Base-by-base conservation (phyloP, 2,113 vertebrate species). In the Paralichthys olivaceus region DNA sequence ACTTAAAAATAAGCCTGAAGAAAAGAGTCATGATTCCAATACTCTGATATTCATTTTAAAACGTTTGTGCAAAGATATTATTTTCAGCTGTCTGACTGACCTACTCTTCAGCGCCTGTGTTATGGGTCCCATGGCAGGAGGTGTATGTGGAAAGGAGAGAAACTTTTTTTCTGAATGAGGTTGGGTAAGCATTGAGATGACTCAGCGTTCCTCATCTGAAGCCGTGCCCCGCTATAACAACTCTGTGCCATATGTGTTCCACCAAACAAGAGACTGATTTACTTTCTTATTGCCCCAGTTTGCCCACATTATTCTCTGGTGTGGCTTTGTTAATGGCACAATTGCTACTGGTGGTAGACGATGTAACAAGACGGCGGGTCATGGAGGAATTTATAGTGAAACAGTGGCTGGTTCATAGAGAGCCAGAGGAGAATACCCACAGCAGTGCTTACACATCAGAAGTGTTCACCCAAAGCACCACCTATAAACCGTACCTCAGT, bases 241-340 rank as follows among this genome's bases (percentile, higher is more conserved):
- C 64, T 25, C 11, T 56, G 55, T 54, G 55, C 56, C 72, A 66
- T 17, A 63, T 65, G 62, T 70, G 57, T 57, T 49, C 34, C 43
- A 57, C 65, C 45, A 69, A 81, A 69, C 58, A 75, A 68, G 67
- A 70, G 51, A 68, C 43, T 83, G 63, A 37, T 72, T 81, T 56
- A 69, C 59, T 66, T 26, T 83, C 9, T 62, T 71, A 54, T 76
- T 61, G 71, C 66, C 58, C 69, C 62, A 75, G 26, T 66, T 77
- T 77, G 57, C 75, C 79, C 72, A 55, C 75, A 75, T 56, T 78
- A 17, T 29, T 62, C 77, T 75, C 75, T 83, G 1, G 56, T 76
- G 80, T 77, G 80, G 80, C 76, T 84, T 80, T 54, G 37, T 72
- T 81, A 81, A 85, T 81, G 74, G 58, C 70, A 69, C 67, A 75